Percentiles rank a stretch among this genome's conserved stretches.
These are phyloP conservation scores for Eubasilissa splendida DNA, from an alignment of 2,888 invertebrate genomes.

Conservation along the genomic window DNA sequence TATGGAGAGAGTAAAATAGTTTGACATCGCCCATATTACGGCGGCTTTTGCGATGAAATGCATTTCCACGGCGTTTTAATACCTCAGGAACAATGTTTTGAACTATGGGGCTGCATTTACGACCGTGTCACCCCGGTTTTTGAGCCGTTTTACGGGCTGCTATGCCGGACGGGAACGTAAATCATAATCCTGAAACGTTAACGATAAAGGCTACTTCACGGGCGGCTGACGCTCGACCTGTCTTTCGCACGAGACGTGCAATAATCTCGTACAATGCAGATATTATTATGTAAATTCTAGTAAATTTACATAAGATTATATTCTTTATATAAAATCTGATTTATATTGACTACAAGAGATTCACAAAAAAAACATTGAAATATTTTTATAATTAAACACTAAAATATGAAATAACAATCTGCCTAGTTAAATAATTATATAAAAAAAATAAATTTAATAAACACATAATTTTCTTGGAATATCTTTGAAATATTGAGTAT, in stretches of 20 bases:
- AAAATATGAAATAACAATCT: no score
- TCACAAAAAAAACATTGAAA: no score
- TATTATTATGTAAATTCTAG: no score
- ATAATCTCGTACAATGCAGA: no score
- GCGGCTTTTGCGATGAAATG: constrained; percentile 36
- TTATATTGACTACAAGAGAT: no score
- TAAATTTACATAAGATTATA: no score
- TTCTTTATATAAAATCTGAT: no score
- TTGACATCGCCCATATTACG: constrained; percentile 8
- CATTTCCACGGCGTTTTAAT: constrained; percentile 44
- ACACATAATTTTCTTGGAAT: no score
- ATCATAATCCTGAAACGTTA: constrained; percentile 45
- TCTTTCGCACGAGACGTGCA: background rate
- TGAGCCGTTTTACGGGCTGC: constrained; percentile 30
- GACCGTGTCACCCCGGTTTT: constrained; percentile 49
- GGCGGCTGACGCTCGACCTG: constrained; percentile 25
- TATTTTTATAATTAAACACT: no score
- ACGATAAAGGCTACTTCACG: constrained; percentile 39
- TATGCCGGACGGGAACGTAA: constrained; percentile 48
- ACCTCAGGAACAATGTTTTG: constrained; percentile 42
- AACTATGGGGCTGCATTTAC: constrained; percentile 48
- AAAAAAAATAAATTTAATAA: no score
- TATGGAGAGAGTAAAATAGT: background rate
- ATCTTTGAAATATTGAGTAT: no score
- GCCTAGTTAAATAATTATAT: no score